Conservation (phyloP, 2,113 vertebrate genomes). For the Crotalus tigris region DNA sequence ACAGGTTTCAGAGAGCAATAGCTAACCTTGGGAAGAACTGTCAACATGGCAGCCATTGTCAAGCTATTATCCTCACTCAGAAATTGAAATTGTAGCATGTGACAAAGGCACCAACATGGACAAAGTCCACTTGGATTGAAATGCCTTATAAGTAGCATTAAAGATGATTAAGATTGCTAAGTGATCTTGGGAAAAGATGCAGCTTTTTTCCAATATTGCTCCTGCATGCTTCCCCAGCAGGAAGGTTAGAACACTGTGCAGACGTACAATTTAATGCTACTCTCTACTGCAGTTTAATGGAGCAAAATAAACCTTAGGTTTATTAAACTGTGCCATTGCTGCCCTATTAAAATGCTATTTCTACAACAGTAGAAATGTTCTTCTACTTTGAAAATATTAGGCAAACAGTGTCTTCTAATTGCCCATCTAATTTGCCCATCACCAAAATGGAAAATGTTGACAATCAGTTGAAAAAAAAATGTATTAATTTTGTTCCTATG, state of each 20-base stretch:
- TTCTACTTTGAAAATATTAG: background rate
- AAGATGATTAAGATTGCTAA: background rate
- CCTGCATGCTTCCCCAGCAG: background rate
- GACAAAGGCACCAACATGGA: background rate
- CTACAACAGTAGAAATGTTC: background rate
- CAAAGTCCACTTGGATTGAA: background rate
- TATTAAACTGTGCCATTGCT: background rate
- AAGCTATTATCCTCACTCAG: background rate
- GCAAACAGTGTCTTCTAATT: background rate
- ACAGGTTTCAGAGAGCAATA: background rate
- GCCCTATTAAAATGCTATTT: background rate
- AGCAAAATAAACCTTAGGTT: background rate
- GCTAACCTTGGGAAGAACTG: background rate
- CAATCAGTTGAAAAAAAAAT: background rate
- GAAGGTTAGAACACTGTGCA: background rate
- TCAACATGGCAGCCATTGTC: background rate
- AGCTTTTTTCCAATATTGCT: background rate
- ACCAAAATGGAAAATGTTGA: background rate
- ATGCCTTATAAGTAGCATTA: background rate
- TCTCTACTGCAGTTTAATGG: background rate
- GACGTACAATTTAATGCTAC: background rate
- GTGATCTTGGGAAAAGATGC: background rate
- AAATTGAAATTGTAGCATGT: background rate
- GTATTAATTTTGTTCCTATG: background rate
- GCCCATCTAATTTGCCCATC: too few relatives aligned